Evolutionary conservation across 2,113 vertebrate genomes (phyloP), one percentile per base, ranked within the genome.

Genomic region (Cygnus buccinator): DNA sequence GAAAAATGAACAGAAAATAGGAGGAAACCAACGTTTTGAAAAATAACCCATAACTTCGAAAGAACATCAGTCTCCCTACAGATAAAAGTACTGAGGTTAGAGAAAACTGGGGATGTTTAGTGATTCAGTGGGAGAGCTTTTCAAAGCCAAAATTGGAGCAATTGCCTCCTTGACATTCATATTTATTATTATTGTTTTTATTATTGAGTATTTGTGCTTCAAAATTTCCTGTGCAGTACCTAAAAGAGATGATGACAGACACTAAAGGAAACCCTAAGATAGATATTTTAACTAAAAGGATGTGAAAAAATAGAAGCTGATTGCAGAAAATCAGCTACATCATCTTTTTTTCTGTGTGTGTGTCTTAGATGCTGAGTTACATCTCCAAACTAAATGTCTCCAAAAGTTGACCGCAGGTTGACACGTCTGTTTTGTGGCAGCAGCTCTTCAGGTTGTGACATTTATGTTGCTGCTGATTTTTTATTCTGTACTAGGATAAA

Each of bases 361-460:
- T 72, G 3, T 82, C 9, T 78, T 48, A 81, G 22, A 55, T 9
- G 18, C 68, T n/a, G 61, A 78, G 57, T 52, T 78, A 75, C 70
- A 72, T 67, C 37, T 72, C 48, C 44, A 73, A 62, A 85, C 9
- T 22, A 87, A 75, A 85, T 41, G 37, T 62, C 71, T 91, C 67
- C 77, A 66, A 62, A 93, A 90, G 63, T 37, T 94, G 93, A 83
- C 84, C 19, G 0, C 39, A 79, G 59, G 87, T 79, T 95, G 74
- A 93, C 66, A 88, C 91, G 95, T 91, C 74, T 70, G 17, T 39
- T 82, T 35, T 55, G 82, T 55, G 59, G 75, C 82, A 74, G 59
- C 71, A 74, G 59, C 71, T 77, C 61, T 91, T 79, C 43, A 48
- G 67, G 74, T 80, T 93, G 77, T 94, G 89, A 93, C 93, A 83